phyloP scores from a whole-genome alignment of 2,797 vertebrate genomes.

The Sebastes melanostomus region DNA sequence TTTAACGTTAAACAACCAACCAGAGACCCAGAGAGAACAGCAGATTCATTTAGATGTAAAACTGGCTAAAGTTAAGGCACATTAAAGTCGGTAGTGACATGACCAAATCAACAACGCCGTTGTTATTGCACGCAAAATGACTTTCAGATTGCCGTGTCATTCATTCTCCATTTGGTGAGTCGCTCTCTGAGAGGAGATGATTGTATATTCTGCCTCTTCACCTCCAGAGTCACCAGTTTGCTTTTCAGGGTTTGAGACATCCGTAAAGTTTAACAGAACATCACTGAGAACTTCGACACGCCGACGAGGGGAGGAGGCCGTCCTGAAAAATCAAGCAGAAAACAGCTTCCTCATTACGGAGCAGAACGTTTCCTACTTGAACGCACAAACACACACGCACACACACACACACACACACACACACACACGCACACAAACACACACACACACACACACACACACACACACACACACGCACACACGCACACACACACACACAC shows the following conservation, averaged over 20 bases:
- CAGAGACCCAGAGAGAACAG: too few species aligned
- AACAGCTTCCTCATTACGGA: conserved; percentile 46
- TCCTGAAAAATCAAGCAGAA: conserved; percentile 29
- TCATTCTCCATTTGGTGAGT: too few species aligned
- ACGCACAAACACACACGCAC: background rate
- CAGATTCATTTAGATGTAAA: too few species aligned
- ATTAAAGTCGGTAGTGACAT: too few species aligned
- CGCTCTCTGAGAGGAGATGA: background rate
- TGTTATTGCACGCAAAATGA: too few species aligned
- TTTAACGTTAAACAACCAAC: too few species aligned
- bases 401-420: background rate
- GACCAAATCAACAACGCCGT: too few species aligned
- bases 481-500: background rate
- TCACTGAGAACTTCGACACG: background rate
- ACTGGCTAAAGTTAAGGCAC: too few species aligned
- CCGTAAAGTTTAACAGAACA: conserved; percentile 25
- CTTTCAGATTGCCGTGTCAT: too few species aligned
- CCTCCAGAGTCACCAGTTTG: background rate
- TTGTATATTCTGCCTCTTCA: background rate
- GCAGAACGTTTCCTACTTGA: conserved; percentile 19
- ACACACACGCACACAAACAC: background rate
- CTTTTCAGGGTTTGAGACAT: conserved; percentile 34
- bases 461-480: background rate
- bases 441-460: background rate
- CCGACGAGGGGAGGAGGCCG: too few species aligned